Conservation (phyloP, 2,113 vertebrate species). For the Taxidea taxus region DNA sequence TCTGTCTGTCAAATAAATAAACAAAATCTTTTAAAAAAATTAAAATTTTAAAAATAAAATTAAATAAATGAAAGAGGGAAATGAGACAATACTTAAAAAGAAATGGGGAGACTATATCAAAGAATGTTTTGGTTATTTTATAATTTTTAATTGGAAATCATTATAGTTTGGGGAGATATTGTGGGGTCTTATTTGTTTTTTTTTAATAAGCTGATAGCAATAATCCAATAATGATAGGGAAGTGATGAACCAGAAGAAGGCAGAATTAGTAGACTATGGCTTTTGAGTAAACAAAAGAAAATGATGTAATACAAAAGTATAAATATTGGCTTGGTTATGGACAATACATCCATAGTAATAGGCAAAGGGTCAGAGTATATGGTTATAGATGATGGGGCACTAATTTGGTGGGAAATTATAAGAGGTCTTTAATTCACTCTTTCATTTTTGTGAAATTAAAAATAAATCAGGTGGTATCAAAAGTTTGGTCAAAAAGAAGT, state of each 20-base stretch:
- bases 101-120: background rate
- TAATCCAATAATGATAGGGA: background rate
- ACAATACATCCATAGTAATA: background rate
- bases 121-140: background rate
- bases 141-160: background rate
- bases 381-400: background rate
- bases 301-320: background rate
- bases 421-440: background rate
- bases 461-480: background rate
- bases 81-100: background rate
- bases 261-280: background rate
- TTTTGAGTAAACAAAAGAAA: background rate
- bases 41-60: background rate
- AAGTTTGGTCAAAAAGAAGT: background rate
- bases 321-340: background rate
- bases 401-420: too few relatives aligned
- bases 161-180: background rate
- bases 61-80: background rate
- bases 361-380: background rate
- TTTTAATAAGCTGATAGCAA: background rate
- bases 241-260: background rate
- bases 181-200: background rate
- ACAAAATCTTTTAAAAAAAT: too few relatives aligned
- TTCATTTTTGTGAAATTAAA: background rate
- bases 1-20: too few relatives aligned